phyloP scores from a whole-genome alignment of 2,888 invertebrate genomes.

The Harpagoxenus sublaevis region DNA sequence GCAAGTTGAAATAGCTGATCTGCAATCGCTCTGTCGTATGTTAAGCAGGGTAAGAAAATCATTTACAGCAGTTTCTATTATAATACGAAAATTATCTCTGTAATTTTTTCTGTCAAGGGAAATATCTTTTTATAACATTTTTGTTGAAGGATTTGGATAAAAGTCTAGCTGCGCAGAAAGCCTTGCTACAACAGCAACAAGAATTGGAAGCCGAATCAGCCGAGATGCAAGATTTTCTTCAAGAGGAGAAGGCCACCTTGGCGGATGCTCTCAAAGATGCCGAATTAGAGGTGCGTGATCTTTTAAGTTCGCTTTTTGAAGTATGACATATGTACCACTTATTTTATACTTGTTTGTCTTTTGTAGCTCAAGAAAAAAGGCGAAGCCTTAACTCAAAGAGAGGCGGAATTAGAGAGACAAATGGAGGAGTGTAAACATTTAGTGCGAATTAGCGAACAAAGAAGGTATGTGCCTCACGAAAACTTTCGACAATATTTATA shows the following conservation, averaged over 20 bases:
- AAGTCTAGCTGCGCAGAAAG: constrained; percentile 90
- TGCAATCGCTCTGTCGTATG: constrained; percentile 91
- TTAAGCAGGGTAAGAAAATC: constrained; percentile 89
- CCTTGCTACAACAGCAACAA: constrained; percentile 91
- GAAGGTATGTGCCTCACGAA: constrained; percentile 87
- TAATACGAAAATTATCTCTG: constrained; percentile 11
- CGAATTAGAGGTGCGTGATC: constrained; percentile 88
- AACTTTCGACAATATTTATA: not conserved
- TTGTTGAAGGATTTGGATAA: constrained; percentile 89
- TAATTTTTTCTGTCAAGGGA: constrained; percentile 13
- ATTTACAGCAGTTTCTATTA: not conserved
- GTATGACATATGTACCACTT: not conserved
- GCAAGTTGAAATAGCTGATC: constrained; percentile 91
- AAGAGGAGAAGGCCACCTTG: constrained; percentile 94
- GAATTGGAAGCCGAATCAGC: constrained; percentile 93
- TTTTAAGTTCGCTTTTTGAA: not conserved
- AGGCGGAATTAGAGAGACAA: constrained; percentile 88
- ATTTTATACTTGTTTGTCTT: constrained; percentile 59
- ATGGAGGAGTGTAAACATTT: constrained; percentile 93
- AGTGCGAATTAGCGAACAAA: constrained; percentile 93
- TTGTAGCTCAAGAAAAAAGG: constrained; percentile 81
- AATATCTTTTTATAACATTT: constrained; percentile 18
- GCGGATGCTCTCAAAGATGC: constrained; percentile 93
- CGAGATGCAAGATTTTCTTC: constrained; percentile 95
- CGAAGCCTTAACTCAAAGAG: constrained; percentile 86